phyloP scores from a whole-genome alignment of 2,113 vertebrate genomes.

The Salminus brasiliensis region DNA sequence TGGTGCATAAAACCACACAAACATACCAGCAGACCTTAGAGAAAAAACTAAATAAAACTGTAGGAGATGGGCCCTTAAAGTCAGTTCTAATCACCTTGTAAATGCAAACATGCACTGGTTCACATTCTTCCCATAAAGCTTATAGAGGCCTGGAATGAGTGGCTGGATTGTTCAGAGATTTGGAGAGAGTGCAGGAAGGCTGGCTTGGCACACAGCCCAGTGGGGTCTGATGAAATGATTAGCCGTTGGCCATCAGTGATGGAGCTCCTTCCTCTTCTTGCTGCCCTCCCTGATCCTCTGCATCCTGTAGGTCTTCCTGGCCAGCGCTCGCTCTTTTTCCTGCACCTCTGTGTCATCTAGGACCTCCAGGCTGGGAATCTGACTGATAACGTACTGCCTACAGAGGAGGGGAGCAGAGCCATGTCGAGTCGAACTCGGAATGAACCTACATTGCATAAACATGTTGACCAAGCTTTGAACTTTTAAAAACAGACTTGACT shows the following conservation, averaged over 20 bases:
- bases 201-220: neutral
- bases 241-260: constrained; percentile 37
- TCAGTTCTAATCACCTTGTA: neutral
- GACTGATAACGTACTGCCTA: constrained; percentile 79
- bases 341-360: constrained; percentile 78
- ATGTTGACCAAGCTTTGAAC: neutral
- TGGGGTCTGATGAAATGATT: neutral
- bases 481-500: neutral
- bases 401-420: neutral
- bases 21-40: neutral
- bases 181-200: neutral
- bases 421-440: neutral
- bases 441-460: neutral
- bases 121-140: constrained; percentile 2
- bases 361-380: constrained; percentile 73
- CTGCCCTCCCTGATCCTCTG: constrained; percentile 59
- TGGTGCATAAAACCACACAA: neutral
- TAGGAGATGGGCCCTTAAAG: neutral
- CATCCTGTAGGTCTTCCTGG: constrained; percentile 70
- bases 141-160: neutral
- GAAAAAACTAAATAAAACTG: neutral
- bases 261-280: constrained; percentile 63
- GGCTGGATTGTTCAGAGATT: neutral
- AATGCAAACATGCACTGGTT: neutral
- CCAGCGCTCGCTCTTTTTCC: constrained; percentile 69